A percentile compares a stretch with the other conserved stretches of the same genome.
Conservation (phyloP, 2,888 invertebrate genomes). For the Pegoplata infirma region DNA sequence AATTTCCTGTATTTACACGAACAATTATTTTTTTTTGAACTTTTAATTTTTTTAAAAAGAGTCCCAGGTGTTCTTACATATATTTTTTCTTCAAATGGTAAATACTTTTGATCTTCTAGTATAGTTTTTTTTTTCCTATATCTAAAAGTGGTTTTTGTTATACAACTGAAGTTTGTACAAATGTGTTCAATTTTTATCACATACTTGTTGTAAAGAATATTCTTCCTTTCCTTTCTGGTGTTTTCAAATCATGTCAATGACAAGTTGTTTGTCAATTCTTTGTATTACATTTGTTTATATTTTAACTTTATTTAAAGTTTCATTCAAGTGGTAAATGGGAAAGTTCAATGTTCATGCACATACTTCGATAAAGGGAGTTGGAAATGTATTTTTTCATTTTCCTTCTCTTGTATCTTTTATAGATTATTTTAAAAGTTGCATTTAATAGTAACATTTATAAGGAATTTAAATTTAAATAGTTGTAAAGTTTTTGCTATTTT, state of each 20-base stretch:
- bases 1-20: too few species aligned
- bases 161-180: conserved; percentile 50
- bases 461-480: background rate
- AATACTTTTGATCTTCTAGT: conserved; percentile 27
- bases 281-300: conserved; percentile 64
- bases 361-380: background rate
- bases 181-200: conserved; percentile 1
- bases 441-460: too few species aligned
- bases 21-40: too few species aligned
- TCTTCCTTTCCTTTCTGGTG: background rate
- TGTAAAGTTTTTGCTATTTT: too few species aligned
- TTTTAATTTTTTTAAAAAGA: too few species aligned
- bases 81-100: conserved; percentile 10
- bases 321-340: conserved; percentile 64
- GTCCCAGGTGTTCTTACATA: background rate
- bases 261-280: conserved; percentile 72
- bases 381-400: background rate
- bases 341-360: conserved; percentile 36
- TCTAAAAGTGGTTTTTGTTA: conserved; percentile 56
- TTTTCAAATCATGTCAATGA: conserved; percentile 57
- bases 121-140: background rate
- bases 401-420: background rate
- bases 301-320: conserved; percentile 64
- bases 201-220: background rate
- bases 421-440: background rate